Percentiles rank a stretch among this genome's conserved stretches.
These are phyloP conservation scores for Brachionus plicatilis DNA, from an alignment of 1,140 invertebrate genomes.

Conservation along the genomic window DNA sequence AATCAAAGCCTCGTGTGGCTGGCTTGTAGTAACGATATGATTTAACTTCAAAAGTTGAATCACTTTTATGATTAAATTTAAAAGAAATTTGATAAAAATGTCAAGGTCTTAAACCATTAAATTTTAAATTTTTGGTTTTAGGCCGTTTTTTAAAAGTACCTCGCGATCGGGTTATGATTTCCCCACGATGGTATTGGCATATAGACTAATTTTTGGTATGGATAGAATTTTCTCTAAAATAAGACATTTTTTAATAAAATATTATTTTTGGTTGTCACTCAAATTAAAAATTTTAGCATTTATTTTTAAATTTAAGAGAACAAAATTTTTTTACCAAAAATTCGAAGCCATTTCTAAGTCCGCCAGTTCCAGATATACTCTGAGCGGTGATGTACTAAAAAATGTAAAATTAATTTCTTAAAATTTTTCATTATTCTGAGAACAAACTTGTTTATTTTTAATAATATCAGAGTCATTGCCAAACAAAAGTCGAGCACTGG, in stretches of 20 bases:
- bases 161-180: constrained; percentile 87
- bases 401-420: neutral
- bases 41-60: constrained; percentile 76
- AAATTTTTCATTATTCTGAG: no score
- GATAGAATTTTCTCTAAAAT: constrained; percentile 66
- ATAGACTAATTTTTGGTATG: constrained; percentile 78
- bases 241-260: constrained; percentile 31
- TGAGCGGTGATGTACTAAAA: constrained; percentile 70
- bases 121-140: neutral
- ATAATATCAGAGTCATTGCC: constrained; percentile 72
- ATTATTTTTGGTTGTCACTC: neutral
- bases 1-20: constrained; percentile 89
- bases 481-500: constrained; percentile 78
- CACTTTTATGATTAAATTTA: constrained; percentile 51
- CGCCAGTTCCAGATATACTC: constrained; percentile 92
- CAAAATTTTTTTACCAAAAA: constrained; percentile 66
- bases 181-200: constrained; percentile 94
- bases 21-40: constrained; percentile 92
- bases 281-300: neutral
- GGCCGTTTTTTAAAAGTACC: constrained; percentile 59
- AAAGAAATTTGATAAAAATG: constrained; percentile 16
- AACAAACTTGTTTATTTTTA: constrained; percentile 68
- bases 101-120: neutral
- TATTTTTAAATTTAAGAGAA: neutral
- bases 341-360: constrained; percentile 80